Evolutionary conservation across 2,113 vertebrate species (phyloP).

Genomic region (Pitta sordida): DNA sequence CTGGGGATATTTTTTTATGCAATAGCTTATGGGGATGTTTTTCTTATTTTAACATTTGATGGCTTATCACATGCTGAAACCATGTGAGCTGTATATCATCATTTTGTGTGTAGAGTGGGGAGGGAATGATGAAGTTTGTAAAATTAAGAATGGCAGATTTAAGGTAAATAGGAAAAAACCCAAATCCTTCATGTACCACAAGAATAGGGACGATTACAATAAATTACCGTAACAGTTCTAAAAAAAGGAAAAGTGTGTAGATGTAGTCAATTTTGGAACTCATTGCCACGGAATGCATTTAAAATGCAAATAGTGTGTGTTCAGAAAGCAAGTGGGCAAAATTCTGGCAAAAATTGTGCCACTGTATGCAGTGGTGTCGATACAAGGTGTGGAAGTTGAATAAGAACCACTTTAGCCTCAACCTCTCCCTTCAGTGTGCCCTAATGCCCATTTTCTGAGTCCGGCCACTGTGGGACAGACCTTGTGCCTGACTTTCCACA

Average conservation of each 20-base stretch:
- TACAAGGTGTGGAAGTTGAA: neutral
- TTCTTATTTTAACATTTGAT: neutral
- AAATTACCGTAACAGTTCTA: neutral
- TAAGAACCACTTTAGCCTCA: neutral
- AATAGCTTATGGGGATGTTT: neutral
- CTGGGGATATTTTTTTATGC: neutral
- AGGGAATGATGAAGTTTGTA: neutral
- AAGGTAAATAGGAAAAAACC: neutral
- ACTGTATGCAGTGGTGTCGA: accelerated
- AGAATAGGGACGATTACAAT: neutral
- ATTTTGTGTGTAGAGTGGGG: neutral
- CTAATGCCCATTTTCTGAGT: accelerated
- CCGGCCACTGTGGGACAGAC: accelerated
- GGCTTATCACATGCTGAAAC: neutral
- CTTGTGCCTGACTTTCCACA: neutral
- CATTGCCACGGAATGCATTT: neutral
- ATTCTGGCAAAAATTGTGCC: neutral
- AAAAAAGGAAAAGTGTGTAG: neutral
- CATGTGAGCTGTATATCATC: neutral
- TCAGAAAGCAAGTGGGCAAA: neutral
- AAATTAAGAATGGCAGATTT: neutral
- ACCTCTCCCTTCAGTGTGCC: neutral
- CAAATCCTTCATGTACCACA: neutral
- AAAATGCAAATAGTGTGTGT: neutral
- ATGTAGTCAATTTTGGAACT: neutral